Percentiles rank a stretch among this genome's conserved stretches.
Evolutionary conservation across 2,888 invertebrate species (phyloP).

Genomic region (Malachius bipustulatus): DNA sequence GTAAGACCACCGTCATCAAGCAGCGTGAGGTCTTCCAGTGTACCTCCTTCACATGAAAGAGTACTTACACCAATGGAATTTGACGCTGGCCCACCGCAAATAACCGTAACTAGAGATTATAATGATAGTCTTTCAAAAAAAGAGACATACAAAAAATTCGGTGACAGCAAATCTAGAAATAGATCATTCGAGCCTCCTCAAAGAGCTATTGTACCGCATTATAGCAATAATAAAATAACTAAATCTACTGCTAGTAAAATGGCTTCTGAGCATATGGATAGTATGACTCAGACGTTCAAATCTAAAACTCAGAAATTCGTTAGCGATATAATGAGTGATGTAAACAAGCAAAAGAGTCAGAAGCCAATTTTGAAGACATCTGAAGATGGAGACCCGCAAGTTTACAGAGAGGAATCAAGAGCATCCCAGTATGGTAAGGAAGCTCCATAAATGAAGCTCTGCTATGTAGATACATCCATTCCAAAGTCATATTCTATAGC

Average conservation of each 20-base stretch:
- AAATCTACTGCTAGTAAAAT: constrained; percentile 39
- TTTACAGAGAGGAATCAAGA: constrained; percentile 58
- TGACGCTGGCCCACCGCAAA: constrained; percentile 39
- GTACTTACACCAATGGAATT: constrained; percentile 51
- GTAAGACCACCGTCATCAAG: constrained; percentile 45
- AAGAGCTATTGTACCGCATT: constrained; percentile 39
- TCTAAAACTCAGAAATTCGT: constrained; percentile 57
- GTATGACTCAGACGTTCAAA: constrained; percentile 55
- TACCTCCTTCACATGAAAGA: constrained; percentile 36
- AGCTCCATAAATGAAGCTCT: too few species aligned
- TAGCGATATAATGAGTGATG: constrained; percentile 50
- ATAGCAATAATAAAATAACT: constrained; percentile 40
- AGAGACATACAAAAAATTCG: constrained; percentile 24
- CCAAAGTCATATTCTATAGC: too few species aligned
- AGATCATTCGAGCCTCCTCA: constrained; percentile 25
- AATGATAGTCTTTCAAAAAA: constrained; percentile 18
- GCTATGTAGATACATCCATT: too few species aligned
- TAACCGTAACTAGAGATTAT: constrained; percentile 20
- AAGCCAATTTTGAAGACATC: constrained; percentile 38
- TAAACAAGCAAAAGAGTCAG: constrained; percentile 33
- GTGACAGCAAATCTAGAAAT: constrained; percentile 26
- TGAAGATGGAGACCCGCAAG: constrained; percentile 47
- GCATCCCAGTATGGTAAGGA: constrained; percentile 58
- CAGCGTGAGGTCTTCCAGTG: constrained; percentile 40
- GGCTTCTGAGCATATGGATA: constrained; percentile 50